A percentile compares a stretch with the other conserved stretches of the same genome.
phyloP scores from a whole-genome alignment of 1,140 invertebrate species.

The Armadillidium nasatum region DNA sequence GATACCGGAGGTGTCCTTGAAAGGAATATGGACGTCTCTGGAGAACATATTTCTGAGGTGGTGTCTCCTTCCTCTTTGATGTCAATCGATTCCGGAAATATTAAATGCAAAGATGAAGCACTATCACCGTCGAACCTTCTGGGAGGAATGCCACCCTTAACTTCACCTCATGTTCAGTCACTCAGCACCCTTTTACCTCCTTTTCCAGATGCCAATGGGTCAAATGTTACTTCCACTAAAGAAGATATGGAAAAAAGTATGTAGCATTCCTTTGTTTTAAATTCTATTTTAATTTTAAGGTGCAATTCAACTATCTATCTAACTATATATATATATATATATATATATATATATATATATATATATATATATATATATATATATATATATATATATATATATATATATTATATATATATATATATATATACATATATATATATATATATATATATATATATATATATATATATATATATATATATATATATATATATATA shows the following conservation, averaged over 20 bases:
- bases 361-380: no score
- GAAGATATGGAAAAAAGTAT: not conserved
- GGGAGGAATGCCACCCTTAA: conserved; percentile 13
- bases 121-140: conserved; percentile 2
- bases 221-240: not conserved
- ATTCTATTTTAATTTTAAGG: no score
- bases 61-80: not conserved
- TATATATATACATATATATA: no score
- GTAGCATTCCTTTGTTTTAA: not conserved
- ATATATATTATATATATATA: no score
- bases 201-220: conserved; percentile 18
- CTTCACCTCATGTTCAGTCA: conserved; percentile 23
- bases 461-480: no score
- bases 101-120: conserved; percentile 3
- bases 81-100: not conserved
- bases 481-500: no score
- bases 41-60: not conserved
- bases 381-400: no score
- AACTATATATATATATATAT: no score
- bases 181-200: conserved; percentile 26
- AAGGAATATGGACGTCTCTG: not conserved
- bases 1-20: not conserved
- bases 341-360: no score
- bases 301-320: no score
- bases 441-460: no score